Conservation (phyloP, 2,113 vertebrate species). For the Pseudonaja textilis region DNA sequence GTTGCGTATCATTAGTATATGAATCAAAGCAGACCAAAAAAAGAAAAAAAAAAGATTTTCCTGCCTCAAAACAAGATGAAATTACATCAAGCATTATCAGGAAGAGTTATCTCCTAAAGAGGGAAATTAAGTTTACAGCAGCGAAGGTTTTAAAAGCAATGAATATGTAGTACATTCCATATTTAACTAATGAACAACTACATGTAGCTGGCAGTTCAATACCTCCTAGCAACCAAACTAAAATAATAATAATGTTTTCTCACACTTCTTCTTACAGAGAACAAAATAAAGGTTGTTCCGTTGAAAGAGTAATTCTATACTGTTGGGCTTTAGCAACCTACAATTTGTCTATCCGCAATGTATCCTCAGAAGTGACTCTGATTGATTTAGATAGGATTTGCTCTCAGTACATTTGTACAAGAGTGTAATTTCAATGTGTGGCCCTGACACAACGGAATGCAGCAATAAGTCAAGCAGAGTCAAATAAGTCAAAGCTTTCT, state of each 20-base stretch:
- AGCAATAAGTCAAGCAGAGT: not conserved
- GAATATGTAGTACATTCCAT: not conserved
- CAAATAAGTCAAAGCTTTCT: not conserved
- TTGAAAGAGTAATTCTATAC: not conserved
- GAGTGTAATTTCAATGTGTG: not conserved
- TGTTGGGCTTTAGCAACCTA: not conserved
- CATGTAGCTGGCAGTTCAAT: no score
- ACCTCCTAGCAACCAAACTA: not conserved
- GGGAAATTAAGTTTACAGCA: not conserved
- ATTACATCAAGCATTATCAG: not conserved
- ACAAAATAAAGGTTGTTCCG: not conserved
- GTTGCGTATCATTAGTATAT: constrained; percentile 18
- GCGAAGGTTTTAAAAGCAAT: not conserved
- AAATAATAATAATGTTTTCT: not conserved
- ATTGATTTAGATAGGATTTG: not conserved
- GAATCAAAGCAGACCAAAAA: not conserved
- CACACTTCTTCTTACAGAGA: not conserved
- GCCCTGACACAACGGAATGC: not conserved
- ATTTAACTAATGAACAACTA: not conserved
- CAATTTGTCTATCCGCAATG: not conserved
- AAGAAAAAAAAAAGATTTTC: not conserved
- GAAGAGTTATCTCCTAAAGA: not conserved
- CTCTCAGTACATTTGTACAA: not conserved
- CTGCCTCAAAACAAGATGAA: not conserved
- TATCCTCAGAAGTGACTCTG: not conserved